Percentiles rank a stretch among this genome's conserved stretches.
phyloP scores from a whole-genome alignment of 2,113 vertebrate genomes.

The Leptobrachium leishanense region DNA sequence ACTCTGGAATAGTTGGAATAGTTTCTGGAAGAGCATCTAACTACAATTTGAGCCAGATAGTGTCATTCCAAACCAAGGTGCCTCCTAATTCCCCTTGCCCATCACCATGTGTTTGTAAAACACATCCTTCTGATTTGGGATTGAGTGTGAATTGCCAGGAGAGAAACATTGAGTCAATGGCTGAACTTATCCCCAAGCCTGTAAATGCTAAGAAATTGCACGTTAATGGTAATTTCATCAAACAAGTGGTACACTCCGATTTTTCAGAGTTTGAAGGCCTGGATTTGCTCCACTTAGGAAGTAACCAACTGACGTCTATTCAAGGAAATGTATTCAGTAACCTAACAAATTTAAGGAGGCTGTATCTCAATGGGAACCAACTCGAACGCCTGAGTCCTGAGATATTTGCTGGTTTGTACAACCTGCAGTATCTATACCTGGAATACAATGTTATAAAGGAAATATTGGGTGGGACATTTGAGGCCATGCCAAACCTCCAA shows the following conservation, averaged over 20 bases:
- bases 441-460: conserved; percentile 98
- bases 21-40: conserved; percentile 86
- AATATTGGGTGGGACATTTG: conserved; percentile 91
- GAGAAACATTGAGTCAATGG: conserved; percentile 84
- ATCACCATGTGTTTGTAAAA: conserved; percentile 88
- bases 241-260: conserved; percentile 80
- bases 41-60: conserved; percentile 84
- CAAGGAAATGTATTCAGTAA: conserved; percentile 90
- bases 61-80: conserved; percentile 90
- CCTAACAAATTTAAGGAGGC: conserved; percentile 89
- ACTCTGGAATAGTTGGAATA: conserved; percentile 94
- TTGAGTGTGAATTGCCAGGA: conserved; percentile 96
- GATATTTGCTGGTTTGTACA: conserved; percentile 92
- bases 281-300: conserved; percentile 93
- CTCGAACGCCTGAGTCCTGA: conserved; percentile 91
- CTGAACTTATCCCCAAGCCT: conserved; percentile 85
- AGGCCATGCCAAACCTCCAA: conserved; percentile 92
- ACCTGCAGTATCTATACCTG: conserved; percentile 94
- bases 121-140: conserved; percentile 91
- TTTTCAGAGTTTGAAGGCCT: conserved; percentile 91
- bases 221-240: conserved; percentile 91
- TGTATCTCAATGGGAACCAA: conserved; percentile 96
- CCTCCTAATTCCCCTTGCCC: conserved; percentile 86
- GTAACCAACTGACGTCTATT: conserved; percentile 86
- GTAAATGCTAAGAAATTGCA: conserved; percentile 93